These are phyloP conservation scores for Ectemnius lituratus DNA, from an alignment of 2,888 invertebrate species.

Conservation along the genomic window DNA sequence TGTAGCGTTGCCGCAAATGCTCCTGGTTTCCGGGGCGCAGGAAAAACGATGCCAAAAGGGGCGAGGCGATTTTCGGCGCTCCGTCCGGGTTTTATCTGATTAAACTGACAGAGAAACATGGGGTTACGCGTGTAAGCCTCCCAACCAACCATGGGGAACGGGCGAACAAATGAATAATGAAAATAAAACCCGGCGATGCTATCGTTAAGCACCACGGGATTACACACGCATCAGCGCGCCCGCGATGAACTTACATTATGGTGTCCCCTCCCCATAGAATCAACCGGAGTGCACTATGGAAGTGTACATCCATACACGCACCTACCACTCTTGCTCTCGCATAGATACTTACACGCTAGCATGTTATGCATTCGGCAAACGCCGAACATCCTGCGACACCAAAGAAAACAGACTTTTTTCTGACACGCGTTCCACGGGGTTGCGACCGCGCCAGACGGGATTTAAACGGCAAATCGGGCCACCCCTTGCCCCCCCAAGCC, in stretches of 20 bases:
- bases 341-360: neutral
- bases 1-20: constrained; percentile 15
- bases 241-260: constrained; percentile 69
- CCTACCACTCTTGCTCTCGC: neutral
- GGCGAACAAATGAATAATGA: constrained; percentile 77
- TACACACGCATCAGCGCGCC: constrained; percentile 75
- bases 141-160: constrained; percentile 65
- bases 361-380: constrained; percentile 36
- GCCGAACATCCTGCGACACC: neutral
- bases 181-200: constrained; percentile 76
- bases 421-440: constrained; percentile 25
- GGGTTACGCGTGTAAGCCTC: constrained; percentile 75
- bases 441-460: constrained; percentile 33
- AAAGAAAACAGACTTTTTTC: constrained; percentile 46
- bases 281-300: neutral
- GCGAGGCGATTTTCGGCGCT: constrained; percentile 61
- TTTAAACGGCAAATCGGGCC: constrained; percentile 51
- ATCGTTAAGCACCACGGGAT: constrained; percentile 75
- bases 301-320: neutral
- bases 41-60: constrained; percentile 4
- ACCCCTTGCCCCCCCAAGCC: neutral
- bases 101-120: constrained; percentile 76
- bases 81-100: constrained; percentile 73
- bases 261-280: constrained; percentile 35
- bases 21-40: constrained; percentile 1